phyloP scores from a whole-genome alignment of 2,797 vertebrate species.

The Pygocentrus nattereri region DNA sequence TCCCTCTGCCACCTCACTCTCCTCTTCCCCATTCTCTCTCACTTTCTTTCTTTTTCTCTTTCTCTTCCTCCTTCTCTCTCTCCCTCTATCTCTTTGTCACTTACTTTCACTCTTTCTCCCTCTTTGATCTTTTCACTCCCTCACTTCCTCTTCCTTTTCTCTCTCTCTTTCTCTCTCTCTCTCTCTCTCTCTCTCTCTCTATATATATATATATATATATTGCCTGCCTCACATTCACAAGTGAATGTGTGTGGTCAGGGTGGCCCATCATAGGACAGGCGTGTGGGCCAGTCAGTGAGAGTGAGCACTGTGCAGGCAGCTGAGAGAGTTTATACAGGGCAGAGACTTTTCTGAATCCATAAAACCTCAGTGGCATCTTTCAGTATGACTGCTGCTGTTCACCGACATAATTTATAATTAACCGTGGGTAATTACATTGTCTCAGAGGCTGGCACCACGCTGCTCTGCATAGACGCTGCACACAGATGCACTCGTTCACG shows the following conservation, averaged over 20 bases:
- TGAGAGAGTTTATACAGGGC: neutral
- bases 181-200: no score
- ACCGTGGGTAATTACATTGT: slow-evolving; percentile 35
- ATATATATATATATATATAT: no score
- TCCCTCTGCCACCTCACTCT: no score
- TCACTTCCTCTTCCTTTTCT: no score
- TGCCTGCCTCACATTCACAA: no score
- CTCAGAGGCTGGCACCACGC: slow-evolving; percentile 25
- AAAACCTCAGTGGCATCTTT: neutral
- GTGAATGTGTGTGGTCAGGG: neutral
- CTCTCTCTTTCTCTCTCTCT: no score
- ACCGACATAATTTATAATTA: slow-evolving; percentile 15
- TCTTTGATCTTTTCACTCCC: no score
- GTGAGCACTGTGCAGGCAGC: neutral
- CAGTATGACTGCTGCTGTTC: neutral
- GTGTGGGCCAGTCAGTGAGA: neutral
- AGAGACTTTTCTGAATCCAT: neutral
- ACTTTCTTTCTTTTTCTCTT: no score
- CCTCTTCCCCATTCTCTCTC: no score
- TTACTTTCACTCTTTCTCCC: no score
- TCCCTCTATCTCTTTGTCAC: no score
- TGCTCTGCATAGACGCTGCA: slow-evolving; percentile 25
- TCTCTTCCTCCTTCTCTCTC: no score
- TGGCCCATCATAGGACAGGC: neutral
- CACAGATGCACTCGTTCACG: slow-evolving; percentile 10